Evolutionary conservation across 2,888 invertebrate species (phyloP), one percentile per base, ranked within the genome.

Genomic region (Ephialtes manifestator): DNA sequence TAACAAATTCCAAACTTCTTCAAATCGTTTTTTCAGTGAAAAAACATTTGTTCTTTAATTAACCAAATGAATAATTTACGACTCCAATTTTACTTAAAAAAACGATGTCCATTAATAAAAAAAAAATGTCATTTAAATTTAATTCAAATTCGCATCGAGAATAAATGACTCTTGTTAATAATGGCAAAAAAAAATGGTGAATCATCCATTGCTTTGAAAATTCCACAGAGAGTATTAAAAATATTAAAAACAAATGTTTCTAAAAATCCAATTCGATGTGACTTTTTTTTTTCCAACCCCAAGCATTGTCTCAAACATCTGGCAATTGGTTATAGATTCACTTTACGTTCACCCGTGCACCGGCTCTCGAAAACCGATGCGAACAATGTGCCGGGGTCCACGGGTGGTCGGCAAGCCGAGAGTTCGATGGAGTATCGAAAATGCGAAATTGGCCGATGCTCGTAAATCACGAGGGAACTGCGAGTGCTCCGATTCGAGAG

Each of bases 371-470:
- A 63, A 75, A 48, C 48, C 35, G 31, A 70, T 31, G 60, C 43
- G 55, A 70, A 63, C 67, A 28, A 53, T 58, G 53, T 31, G 53
- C 68, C 18, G 35, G 20, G 46, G n/a, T 70, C 63, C 53, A 65
- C 75, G 65, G 81, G 67, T 43, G 63, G 74, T 65, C 81, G 58
- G 58, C 71, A 46, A 53, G 53, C 58, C 39, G 75, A 71, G 81
- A 81, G 60, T 70, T 53, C 60, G 81, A 85, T 70, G 43, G 80
- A 75, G 85, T 88, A 89, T 90, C 89, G 89, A 89, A 89, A 90
- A 90, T 86, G 86, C 88, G 86, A 89, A 90, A 90, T 90, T 91
- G 88, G 86, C 82, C 83, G 86, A 70, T 83, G 80, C 83, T 88
- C 84, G 89, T 90, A 91, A 91, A 90, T 91, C 90, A 90, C 83